These are phyloP conservation scores for Platycheirus rosarum DNA, from an alignment of 2,888 invertebrate species.

Conservation along the genomic window DNA sequence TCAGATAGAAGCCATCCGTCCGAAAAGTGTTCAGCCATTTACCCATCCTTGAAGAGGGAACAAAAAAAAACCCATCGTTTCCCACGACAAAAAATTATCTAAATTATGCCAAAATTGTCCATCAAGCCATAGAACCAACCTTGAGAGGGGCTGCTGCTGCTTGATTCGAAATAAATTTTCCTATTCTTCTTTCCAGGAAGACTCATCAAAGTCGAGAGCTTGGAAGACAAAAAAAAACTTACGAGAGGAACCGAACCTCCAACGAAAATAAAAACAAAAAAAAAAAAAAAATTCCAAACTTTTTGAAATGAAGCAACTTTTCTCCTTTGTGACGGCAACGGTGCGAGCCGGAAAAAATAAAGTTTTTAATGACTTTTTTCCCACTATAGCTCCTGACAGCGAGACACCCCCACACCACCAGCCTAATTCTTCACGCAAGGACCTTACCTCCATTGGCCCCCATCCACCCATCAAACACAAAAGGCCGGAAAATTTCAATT, in stretches of 20 bases:
- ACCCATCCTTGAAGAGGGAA: constrained; percentile 8
- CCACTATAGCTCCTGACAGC: constrained; percentile 44
- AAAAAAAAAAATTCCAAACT: constrained; percentile 30
- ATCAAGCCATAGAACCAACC: constrained; percentile 37
- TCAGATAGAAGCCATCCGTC: constrained; percentile 22
- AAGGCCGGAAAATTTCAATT: constrained; percentile 67
- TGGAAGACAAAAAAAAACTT: constrained; percentile 1
- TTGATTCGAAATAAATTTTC: constrained; percentile 36
- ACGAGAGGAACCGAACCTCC: constrained; percentile 26
- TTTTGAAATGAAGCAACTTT: constrained; percentile 53
- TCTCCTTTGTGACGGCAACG: constrained; percentile 36
- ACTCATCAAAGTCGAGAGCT: neutral
- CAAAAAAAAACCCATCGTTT: constrained; percentile 16
- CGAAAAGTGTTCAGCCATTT: constrained; percentile 55
- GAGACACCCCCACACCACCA: constrained; percentile 4
- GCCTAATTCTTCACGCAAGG: neutral
- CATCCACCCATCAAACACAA: constrained; percentile 26
- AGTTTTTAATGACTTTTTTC: constrained; percentile 73
- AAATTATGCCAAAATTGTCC: constrained; percentile 55
- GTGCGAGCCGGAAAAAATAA: constrained; percentile 40
- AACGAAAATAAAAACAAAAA: constrained; percentile 25
- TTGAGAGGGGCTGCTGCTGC: constrained; percentile 2
- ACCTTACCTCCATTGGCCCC: neutral
- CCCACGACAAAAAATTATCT: constrained; percentile 39
- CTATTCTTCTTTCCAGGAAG: neutral